Conservation (phyloP, 2,113 vertebrate species). For the Steatornis caripensis region DNA sequence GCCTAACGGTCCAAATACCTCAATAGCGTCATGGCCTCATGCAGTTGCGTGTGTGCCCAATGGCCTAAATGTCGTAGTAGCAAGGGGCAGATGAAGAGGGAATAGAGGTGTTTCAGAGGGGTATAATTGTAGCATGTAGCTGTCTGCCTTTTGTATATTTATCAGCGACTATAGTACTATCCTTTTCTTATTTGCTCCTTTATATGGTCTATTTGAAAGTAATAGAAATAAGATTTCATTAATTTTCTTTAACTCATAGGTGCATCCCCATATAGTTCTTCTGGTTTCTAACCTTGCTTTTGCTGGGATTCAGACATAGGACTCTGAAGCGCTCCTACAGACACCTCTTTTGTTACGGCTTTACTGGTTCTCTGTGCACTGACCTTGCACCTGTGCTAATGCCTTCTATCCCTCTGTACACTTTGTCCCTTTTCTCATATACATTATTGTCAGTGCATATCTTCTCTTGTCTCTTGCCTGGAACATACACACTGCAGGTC, state of each 20-base stretch:
- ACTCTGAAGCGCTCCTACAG: neutral
- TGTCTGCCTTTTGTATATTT: neutral
- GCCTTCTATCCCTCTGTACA: neutral
- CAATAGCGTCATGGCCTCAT: neutral
- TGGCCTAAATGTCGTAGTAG: rapidly evolving
- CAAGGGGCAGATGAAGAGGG: neutral
- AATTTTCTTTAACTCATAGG: neutral
- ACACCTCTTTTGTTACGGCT: neutral
- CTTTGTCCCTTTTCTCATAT: neutral
- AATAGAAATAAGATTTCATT: neutral
- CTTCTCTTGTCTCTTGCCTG: neutral
- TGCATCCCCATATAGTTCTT: neutral
- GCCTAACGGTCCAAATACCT: neutral
- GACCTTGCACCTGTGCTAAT: neutral
- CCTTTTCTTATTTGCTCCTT: neutral
- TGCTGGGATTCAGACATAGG: neutral
- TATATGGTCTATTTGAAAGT: neutral
- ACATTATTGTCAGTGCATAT: neutral
- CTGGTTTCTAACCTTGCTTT: neutral
- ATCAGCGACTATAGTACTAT: neutral
- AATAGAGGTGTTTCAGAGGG: neutral
- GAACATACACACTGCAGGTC: neutral
- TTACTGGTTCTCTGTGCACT: neutral
- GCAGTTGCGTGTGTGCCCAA: rapidly evolving
- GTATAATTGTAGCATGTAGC: neutral